Evolutionary conservation across 1,140 invertebrate genomes (phyloP).

Genomic region (Myzus persicae): DNA sequence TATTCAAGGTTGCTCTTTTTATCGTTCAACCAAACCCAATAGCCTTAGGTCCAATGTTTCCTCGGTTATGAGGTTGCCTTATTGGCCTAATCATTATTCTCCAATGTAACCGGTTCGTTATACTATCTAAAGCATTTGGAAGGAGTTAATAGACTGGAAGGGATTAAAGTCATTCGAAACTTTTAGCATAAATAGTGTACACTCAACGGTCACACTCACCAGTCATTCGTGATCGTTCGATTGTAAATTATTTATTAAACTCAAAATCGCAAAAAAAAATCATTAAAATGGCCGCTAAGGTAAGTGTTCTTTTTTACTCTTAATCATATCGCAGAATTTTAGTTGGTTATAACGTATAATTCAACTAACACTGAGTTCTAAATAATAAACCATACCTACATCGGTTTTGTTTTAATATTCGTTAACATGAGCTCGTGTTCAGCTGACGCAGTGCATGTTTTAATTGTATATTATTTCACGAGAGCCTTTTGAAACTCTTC

Average conservation of each 20-base stretch:
- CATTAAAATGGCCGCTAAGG: conserved; percentile 52
- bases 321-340: not conserved
- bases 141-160: conserved; percentile 45
- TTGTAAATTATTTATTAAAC: not conserved
- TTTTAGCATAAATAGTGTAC: conserved; percentile 53
- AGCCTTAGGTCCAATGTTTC: conserved; percentile 35
- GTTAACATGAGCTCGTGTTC: not conserved
- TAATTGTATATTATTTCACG: not conserved
- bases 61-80: conserved; percentile 37
- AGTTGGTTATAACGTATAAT: not conserved
- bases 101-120: conserved; percentile 34
- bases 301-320: not conserved
- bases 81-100: not conserved
- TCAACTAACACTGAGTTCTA: not conserved
- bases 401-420: not conserved
- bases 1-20: conserved; percentile 42
- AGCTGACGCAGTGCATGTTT: not conserved
- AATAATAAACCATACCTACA: not conserved
- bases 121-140: conserved; percentile 33
- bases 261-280: not conserved
- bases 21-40: conserved; percentile 41
- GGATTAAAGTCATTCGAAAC: not conserved
- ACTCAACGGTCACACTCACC: conserved; percentile 14
- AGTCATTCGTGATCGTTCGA: conserved; percentile 46
- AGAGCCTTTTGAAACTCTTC: not conserved